Evolutionary conservation across 2,888 invertebrate genomes (phyloP), one percentile per base, ranked within the genome.

Genomic region (Ferrisia virgata): DNA sequence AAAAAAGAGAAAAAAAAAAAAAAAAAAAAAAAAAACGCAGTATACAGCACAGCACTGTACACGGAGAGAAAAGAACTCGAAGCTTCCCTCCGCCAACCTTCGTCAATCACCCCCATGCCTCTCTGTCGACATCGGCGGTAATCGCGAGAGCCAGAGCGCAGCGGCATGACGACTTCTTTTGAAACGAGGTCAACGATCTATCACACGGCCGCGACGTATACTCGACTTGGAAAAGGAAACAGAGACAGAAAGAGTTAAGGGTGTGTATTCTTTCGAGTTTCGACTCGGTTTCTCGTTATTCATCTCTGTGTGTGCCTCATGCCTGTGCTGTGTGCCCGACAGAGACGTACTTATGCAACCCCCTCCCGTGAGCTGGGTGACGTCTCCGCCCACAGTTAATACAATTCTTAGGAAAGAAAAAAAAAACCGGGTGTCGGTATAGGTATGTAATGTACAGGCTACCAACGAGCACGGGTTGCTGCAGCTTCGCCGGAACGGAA

Each of bases 171-270:
- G 81, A 81, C 81, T 81, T 81, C 81, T 81, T 81, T 53, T 33
- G 47, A 53, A 81, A 81, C 81, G 81, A 81, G 81, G 81, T 81
- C 81, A 81, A 81, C 81, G 81, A 81, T 81, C 81, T 81, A 81
- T 81, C 81, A 81, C 81, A 81, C 81, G 80, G 64, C 80, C 47
- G 79, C 53, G 53, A 81, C 81, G 47, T 36, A 79, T 47, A 53
- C 31, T 58, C 36, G 36, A 81, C 81, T 81, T 64, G 31, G 81
- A 58, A 58, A 47, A 58, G 53, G 58, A 81, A 58, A 81, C 31
- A 81, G 81, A 81, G 58, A 81, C n/a, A 81, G 81, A 81, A 81
- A 47, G 81, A 58, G 81, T 58, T 81, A 81, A 81, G 81, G 81
- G 81, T 81, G 81, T 81, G 81, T 81, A 81, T 81, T 47, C 81